phyloP scores from a whole-genome alignment of 2,888 invertebrate species.

The Leuctra nigra region DNA sequence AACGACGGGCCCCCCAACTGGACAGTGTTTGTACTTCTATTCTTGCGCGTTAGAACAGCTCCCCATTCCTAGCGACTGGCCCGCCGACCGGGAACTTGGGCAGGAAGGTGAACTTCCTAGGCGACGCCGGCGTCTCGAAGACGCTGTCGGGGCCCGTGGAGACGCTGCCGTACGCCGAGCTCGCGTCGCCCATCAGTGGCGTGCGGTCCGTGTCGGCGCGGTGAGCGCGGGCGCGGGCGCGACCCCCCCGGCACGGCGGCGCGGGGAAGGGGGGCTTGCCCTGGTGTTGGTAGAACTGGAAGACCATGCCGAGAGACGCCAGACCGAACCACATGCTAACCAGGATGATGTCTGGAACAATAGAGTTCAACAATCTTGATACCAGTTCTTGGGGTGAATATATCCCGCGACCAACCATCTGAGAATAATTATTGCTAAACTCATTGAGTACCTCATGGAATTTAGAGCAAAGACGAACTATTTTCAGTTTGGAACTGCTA shows the following conservation, averaged over 20 bases:
- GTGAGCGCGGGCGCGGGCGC: neutral
- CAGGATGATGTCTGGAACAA: constrained; percentile 54
- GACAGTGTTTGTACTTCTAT: no score
- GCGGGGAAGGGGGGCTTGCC: constrained; percentile 59
- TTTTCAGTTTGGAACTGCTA: no score
- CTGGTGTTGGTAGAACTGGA: constrained; percentile 50
- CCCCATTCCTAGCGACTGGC: neutral
- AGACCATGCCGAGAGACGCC: constrained; percentile 45
- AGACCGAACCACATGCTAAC: constrained; percentile 50
- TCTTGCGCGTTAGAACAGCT: no score
- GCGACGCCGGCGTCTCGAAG: neutral
- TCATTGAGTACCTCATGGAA: no score
- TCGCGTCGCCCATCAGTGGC: constrained; percentile 21
- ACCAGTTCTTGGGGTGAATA: no score
- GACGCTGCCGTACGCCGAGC: constrained; percentile 5
- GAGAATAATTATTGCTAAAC: no score
- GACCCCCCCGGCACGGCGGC: constrained; percentile 33
- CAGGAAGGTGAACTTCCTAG: neutral
- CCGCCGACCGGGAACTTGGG: constrained; percentile 4
- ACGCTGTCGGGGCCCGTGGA: neutral
- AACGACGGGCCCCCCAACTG: no score
- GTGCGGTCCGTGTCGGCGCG: constrained; percentile 6
- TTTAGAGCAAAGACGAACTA: no score
- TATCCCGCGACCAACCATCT: no score
- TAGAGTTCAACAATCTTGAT: no score